Base-by-base conservation (phyloP, 2,113 vertebrate genomes). In the Phycodurus eques region DNA sequence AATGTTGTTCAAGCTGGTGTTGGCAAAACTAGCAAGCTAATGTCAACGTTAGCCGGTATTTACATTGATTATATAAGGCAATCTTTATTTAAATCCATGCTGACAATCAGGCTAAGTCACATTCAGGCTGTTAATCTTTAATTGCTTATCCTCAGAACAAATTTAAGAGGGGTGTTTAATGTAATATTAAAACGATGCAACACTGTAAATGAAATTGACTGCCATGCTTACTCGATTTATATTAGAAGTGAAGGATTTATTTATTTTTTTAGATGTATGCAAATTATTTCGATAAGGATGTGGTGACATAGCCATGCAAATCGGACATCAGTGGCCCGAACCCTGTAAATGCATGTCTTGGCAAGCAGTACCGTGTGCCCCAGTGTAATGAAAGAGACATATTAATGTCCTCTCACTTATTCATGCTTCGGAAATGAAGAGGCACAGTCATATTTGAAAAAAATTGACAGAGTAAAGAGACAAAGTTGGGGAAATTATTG, bases 331-430 rank as follows among this genome's bases (percentile, higher is more conserved):
- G 81, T 47, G 44, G 90, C 81, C 81, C 71, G 15, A 11, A 80
- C 75, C 83, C 71, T 2, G 83, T 64, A 69, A 83, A 85, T 42
- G 17, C 74, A 62, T 56, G 44, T 81, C 79, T 80, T 64, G 70
- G 73, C 73, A 66, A 51, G 75, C 76, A 81, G 76, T 74, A 75
- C 84, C 83, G 80, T 77, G 75, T 81, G 72, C 83, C 79, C 85
- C 78, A 61, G 75, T 69, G 71, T 90, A 91, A 92, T 91, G 85
- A 91, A 91, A 92, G 84, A 90, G 89, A 91, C 86, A 80, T 91
- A 91, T 92, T 91, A 92, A 92, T 92, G 87, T 83, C 84, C 80
- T 86, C 70, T 91, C 83, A 90, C 86, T 92, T 91, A 92, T 92
- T 92, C 87, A 92, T 91, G 87, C 47, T 62, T 87, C 68, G 84